These are phyloP conservation scores for Hestina assimilis DNA, from an alignment of 1,140 invertebrate species.

Conservation along the genomic window DNA sequence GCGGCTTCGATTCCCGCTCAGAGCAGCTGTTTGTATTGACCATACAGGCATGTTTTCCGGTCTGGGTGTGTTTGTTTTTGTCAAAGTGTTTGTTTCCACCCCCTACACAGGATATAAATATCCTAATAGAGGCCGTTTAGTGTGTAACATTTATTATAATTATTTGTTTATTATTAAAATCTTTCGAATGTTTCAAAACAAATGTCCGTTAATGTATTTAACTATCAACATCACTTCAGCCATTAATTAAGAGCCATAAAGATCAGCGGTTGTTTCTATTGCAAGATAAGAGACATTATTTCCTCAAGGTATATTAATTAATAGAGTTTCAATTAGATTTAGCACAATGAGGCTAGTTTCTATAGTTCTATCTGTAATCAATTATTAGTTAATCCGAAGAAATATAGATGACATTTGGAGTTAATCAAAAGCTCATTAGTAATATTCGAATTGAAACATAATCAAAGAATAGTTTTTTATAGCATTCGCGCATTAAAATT, in stretches of 20 bases:
- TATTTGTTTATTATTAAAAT: too few species aligned
- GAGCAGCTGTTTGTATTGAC: too few species aligned
- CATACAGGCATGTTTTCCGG: too few species aligned
- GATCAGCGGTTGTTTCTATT: conserved; percentile 8
- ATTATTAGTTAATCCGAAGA: conserved; percentile 21
- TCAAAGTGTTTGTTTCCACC: too few species aligned
- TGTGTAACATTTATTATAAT: too few species aligned
- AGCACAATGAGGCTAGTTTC: conserved; percentile 23
- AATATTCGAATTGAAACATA: conserved; percentile 22
- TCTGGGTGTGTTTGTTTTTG: too few species aligned
- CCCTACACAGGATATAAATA: too few species aligned
- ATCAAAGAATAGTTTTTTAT: conserved; percentile 57
- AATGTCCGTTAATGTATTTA: background rate
- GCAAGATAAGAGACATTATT: conserved; percentile 22
- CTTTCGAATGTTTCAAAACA: background rate
- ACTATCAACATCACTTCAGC: background rate
- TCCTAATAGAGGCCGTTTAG: too few species aligned
- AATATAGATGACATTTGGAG: conserved; percentile 6
- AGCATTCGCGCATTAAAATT: conserved; percentile 59
- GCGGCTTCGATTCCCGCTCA: too few species aligned
- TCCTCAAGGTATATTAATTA: conserved; percentile 25
- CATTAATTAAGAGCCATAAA: conserved; percentile 3
- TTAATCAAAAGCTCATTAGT: conserved; percentile 16
- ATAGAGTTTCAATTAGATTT: conserved; percentile 26
- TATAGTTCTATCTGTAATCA: conserved; percentile 21